Percentiles rank a stretch among this genome's conserved stretches.
phyloP scores from a whole-genome alignment of 2,797 vertebrate species.

The Scyliorhinus canicula region DNA sequence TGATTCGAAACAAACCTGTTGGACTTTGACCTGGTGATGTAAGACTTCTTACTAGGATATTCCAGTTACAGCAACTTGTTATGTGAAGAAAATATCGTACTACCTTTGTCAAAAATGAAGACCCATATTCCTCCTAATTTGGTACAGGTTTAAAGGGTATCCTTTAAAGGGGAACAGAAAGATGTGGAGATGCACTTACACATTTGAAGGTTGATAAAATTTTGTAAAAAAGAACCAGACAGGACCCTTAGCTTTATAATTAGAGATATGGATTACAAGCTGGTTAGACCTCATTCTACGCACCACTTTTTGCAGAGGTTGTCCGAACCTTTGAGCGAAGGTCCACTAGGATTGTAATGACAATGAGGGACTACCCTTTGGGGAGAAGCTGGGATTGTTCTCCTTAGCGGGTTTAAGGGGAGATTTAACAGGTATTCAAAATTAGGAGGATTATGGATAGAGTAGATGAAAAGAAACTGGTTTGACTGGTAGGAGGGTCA shows the following conservation, averaged over 20 bases:
- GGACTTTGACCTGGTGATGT: no score
- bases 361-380: not conserved
- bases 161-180: no score
- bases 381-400: not conserved
- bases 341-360: not conserved
- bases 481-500: not conserved
- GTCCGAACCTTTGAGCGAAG: not conserved
- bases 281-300: not conserved
- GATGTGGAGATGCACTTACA: not conserved
- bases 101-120: not conserved
- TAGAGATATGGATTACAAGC: not conserved
- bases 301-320: not conserved
- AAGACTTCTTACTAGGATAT: no score
- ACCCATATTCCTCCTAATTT: not conserved
- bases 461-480: not conserved
- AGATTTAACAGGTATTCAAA: not conserved
- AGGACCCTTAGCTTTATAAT: not conserved
- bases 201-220: not conserved
- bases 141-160: not conserved
- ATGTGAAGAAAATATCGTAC: not conserved
- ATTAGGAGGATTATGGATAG: not conserved
- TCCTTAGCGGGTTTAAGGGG: not conserved
- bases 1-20: no score
- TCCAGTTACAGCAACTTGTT: not conserved
- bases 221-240: no score